Evolutionary conservation across 1,140 invertebrate genomes (phyloP).

Genomic region (Heliothis virescens): DNA sequence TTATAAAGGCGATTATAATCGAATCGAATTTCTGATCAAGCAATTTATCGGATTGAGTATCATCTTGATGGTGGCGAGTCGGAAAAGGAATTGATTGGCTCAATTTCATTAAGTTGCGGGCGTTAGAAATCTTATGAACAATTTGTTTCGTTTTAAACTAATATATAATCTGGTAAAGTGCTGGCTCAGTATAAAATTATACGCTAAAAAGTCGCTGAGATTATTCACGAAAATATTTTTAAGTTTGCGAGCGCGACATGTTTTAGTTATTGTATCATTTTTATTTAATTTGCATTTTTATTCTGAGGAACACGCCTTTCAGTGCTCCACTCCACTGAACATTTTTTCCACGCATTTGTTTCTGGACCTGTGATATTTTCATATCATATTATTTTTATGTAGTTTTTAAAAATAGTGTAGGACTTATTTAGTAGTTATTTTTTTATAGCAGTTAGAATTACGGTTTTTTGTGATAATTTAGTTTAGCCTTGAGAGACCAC

Average conservation of each 20-base stretch:
- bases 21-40: slow-evolving; percentile 64
- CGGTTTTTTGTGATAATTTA: neutral
- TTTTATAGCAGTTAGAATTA: neutral
- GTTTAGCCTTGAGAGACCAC: too few relatives aligned
- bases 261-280: slow-evolving; percentile 26
- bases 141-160: slow-evolving; percentile 9
- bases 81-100: slow-evolving; percentile 49
- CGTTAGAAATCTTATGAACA: slow-evolving; percentile 8
- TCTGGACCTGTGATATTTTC: neutral
- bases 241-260: slow-evolving; percentile 21
- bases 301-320: slow-evolving; percentile 6
- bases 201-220: slow-evolving; percentile 11
- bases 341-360: slow-evolving; percentile 11
- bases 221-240: slow-evolving; percentile 18
- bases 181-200: slow-evolving; percentile 17
- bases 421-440: neutral
- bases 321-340: neutral
- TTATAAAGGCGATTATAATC: slow-evolving; percentile 70
- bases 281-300: slow-evolving; percentile 32
- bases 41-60: slow-evolving; percentile 59
- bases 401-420: neutral
- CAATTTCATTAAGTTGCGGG: slow-evolving; percentile 48
- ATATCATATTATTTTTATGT: neutral
- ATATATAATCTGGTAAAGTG: slow-evolving; percentile 3
- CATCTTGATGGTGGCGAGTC: slow-evolving; percentile 46